Evolutionary conservation across 1,140 invertebrate genomes (phyloP).

Genomic region (Trichonephila clavata): DNA sequence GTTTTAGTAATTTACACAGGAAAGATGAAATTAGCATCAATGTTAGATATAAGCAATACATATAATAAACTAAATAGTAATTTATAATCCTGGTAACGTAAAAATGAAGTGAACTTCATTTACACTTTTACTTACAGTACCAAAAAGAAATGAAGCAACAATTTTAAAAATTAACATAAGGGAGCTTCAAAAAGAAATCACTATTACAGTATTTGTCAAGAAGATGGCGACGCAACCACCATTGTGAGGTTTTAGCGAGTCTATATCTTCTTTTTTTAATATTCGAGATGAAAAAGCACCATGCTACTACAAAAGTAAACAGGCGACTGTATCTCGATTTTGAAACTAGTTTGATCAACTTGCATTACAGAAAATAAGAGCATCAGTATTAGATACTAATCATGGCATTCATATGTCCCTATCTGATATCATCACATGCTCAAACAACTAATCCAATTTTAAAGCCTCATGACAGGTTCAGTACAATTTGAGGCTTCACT

Average conservation of each 20-base stretch:
- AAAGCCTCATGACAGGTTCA: too few species aligned
- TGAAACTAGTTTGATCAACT: too few species aligned
- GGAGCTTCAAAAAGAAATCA: too few species aligned
- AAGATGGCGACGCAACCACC: neutral
- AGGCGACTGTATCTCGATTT: neutral
- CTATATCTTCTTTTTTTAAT: conserved; percentile 6
- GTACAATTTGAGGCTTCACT: neutral
- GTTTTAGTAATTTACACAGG: neutral
- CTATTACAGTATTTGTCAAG: neutral
- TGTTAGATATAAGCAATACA: too few species aligned
- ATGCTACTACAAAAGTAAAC: neutral
- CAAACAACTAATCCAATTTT: neutral
- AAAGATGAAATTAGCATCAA: too few species aligned
- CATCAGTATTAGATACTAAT: neutral
- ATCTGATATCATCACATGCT: conserved; percentile 39
- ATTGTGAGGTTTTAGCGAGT: neutral
- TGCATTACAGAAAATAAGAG: neutral
- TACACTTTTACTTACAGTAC: neutral
- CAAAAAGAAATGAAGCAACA: too few species aligned
- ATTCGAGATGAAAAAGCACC: conserved; percentile 11
- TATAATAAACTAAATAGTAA: too few species aligned
- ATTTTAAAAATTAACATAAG: too few species aligned
- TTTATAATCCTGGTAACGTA: too few species aligned
- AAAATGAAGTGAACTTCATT: too few species aligned
- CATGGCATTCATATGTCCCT: conserved; percentile 43